Evolutionary conservation across 2,888 invertebrate genomes (phyloP).

Genomic region (Oscheius sp.): DNA sequence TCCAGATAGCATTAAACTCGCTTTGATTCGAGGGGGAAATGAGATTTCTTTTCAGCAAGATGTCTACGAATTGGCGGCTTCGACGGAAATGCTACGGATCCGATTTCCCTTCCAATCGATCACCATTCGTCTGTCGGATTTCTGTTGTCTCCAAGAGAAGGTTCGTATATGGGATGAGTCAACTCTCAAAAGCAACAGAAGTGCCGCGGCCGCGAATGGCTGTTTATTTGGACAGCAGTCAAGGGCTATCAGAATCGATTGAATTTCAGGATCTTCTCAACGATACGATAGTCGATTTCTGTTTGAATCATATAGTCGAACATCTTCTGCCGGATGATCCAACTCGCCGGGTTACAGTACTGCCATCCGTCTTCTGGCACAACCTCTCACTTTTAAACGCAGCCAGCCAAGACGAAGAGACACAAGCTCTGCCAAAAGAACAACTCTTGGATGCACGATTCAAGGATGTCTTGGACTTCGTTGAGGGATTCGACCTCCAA

Average conservation of each 20-base stretch:
- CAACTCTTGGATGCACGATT: slow-evolving; percentile 45
- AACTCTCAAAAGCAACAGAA: background rate
- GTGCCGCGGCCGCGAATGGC: too few species aligned
- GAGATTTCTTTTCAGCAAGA: slow-evolving; percentile 22
- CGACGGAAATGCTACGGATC: slow-evolving; percentile 63
- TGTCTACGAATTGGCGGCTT: slow-evolving; percentile 36
- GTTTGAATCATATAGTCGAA: slow-evolving; percentile 63
- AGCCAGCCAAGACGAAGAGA: slow-evolving; percentile 37
- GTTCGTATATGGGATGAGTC: slow-evolving; percentile 33
- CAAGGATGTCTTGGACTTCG: slow-evolving; percentile 54
- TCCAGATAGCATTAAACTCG: background rate
- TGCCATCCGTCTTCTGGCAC: slow-evolving; percentile 62
- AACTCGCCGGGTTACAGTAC: slow-evolving; percentile 52
- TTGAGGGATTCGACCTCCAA: slow-evolving; percentile 61
- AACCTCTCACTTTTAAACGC: slow-evolving; percentile 52
- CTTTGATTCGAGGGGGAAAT: too few species aligned
- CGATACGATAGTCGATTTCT: slow-evolving; percentile 66
- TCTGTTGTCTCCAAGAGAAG: slow-evolving; percentile 58
- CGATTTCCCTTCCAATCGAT: slow-evolving; percentile 66
- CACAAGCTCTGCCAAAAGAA: slow-evolving; percentile 8
- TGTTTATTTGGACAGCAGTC: slow-evolving; percentile 21
- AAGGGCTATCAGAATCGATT: background rate
- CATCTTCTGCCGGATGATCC: slow-evolving; percentile 57
- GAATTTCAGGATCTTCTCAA: slow-evolving; percentile 56
- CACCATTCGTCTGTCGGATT: slow-evolving; percentile 59